Conservation (phyloP, 2,113 vertebrate genomes). For the Dicentrarchus labrax region DNA sequence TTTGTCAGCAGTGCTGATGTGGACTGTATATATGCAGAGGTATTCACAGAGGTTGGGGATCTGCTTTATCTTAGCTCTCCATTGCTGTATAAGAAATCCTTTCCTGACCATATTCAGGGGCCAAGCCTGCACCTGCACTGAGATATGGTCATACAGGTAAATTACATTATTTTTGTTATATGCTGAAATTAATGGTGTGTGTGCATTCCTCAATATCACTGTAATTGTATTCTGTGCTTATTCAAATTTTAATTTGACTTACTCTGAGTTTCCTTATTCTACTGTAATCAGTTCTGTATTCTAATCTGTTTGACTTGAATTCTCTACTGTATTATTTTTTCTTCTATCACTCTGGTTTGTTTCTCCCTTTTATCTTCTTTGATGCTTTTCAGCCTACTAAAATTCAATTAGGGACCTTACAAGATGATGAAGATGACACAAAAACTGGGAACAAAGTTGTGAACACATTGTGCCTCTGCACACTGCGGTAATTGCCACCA, state of each 20-base stretch:
- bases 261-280: background rate
- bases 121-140: constrained; percentile 37
- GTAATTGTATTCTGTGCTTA: background rate
- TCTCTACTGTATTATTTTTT: background rate
- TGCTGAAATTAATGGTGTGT: constrained; percentile 17
- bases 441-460: background rate
- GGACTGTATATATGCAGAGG: constrained; percentile 26
- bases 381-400: background rate
- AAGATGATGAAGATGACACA: constrained; percentile 13
- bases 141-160: constrained; percentile 29
- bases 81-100: constrained; percentile 41
- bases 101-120: constrained; percentile 46
- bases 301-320: background rate
- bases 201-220: constrained; percentile 22
- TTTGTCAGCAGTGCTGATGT: constrained; percentile 52
- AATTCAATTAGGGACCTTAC: background rate
- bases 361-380: constrained; percentile 2
- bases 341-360: background rate
- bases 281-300: background rate
- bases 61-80: constrained; percentile 61
- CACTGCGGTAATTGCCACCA: background rate
- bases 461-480: background rate
- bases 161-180: constrained; percentile 4
- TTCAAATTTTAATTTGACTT: constrained; percentile 3
- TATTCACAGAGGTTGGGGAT: constrained; percentile 30